Evolutionary conservation across 2,888 invertebrate genomes (phyloP), one percentile per base, ranked within the genome.

Genomic region (Eilema caniola): DNA sequence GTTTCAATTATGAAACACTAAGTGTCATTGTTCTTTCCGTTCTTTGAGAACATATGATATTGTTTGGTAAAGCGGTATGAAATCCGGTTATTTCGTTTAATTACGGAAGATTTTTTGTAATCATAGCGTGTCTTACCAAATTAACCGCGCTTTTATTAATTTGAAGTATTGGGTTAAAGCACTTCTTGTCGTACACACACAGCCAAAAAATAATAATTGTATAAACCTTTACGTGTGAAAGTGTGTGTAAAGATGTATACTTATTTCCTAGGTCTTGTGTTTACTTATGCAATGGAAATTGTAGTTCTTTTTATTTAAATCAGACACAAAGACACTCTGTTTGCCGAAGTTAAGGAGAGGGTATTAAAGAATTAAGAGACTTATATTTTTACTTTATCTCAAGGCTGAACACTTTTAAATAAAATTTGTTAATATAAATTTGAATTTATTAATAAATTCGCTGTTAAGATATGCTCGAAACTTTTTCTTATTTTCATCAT

Each of bases 381-480:
- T 41, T 41, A 4, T 41, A 41, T 41, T 41, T 12, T 12, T 37
- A 37, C 16, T 41, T 47, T 47, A 20, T 5, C 3, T 20, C 20
- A 20, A 47, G 47, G 11, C 23, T 57, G 7, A 57, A 3, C 12
- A 24, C 57, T 24, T 12, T 57, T 57, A 11, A 12, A 2, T 7
- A 24, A 12, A 23, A 10, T 23, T 60, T 25, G 25, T 7, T 60
- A 28, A 28, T 5, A 28, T 25, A 60, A 47, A 56, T 53, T 53
- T 65, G 31, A 31, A 65, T 65, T 37, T 62, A 3, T 14, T 62
- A 62, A 37, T 62, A 24, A 62, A 31, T 37, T 62, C 23, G 62
- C 24, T 37, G 23, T 4, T 20, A 64, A 47, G 11, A 28, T 28
- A 1, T 10, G n/a, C 14, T 20, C 0, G 53, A 24, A 56, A 23